Evolutionary conservation across 2,888 invertebrate species (phyloP).

Genomic region (Cyclophora punctaria): DNA sequence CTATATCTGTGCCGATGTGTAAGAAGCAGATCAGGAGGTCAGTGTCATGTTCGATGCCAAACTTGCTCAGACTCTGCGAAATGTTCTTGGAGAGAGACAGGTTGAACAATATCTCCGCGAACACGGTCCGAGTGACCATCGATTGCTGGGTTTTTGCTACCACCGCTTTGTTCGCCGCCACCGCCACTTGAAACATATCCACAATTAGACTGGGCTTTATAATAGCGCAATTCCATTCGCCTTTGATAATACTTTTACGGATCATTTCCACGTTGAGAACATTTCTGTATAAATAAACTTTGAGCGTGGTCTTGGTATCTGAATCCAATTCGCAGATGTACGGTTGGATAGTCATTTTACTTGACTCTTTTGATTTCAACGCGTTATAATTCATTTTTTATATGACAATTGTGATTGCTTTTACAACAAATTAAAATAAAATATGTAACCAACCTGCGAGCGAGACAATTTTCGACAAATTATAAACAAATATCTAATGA

Average conservation of each 20-base stretch:
- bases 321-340: slow-evolving; percentile 56
- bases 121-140: slow-evolving; percentile 77
- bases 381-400: no score
- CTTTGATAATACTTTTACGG: slow-evolving; percentile 69
- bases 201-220: slow-evolving; percentile 77
- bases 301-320: slow-evolving; percentile 50
- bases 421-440: no score
- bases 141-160: slow-evolving; percentile 57
- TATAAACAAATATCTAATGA: no score
- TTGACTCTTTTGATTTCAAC: no score
- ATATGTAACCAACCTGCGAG: no score
- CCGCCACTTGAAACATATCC: slow-evolving; percentile 74
- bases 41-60: slow-evolving; percentile 70
- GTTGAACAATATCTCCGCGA: slow-evolving; percentile 80
- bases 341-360: slow-evolving; percentile 30
- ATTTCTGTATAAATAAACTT: slow-evolving; percentile 72
- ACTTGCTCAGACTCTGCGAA: slow-evolving; percentile 78
- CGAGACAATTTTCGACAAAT: no score
- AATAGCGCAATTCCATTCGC: slow-evolving; percentile 75
- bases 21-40: slow-evolving; percentile 47
- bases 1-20: slow-evolving; percentile 28
- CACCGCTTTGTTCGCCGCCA: slow-evolving; percentile 81
- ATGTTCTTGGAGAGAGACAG: slow-evolving; percentile 82
- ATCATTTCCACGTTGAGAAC: slow-evolving; percentile 75
- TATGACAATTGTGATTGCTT: no score